Base-by-base conservation (phyloP, 2,888 invertebrate species). In the Macropis europaea region DNA sequence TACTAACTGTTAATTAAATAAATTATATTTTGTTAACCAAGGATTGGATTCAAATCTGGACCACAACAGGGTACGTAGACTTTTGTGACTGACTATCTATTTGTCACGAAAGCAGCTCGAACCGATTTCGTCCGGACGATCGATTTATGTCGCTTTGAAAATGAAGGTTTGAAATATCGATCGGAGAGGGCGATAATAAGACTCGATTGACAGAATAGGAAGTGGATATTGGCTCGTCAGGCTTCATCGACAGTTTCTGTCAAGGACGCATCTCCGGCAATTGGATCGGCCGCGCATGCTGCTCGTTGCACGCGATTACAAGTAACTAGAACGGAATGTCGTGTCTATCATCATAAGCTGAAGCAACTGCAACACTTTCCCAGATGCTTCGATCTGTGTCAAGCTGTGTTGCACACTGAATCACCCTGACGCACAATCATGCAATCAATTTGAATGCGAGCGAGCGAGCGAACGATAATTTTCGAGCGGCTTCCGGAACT, bases 241-340 rank as follows among this genome's bases (percentile, higher is more conserved):
- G 34, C 13, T 47, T 13, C 30, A 43, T 54, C 32, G 40, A 52
- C 24, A 60, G 38, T 42, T 57, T 43, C 28, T 40, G 53, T n/a
- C n/a, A n/a, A n/a, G n/a, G n/a, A n/a, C n/a, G 34, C 17, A 28
- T 30, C 28, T 42, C 13, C 22, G 34, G 43, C 56, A 62, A 45
- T 38, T 9, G 28, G 32, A 57, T 38, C 24, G 32, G n/a, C n/a
- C 40, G 32, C 28, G 43, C 17, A 24, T 4, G 11, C 36, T 42
- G 19, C 22, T 19, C 47, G 45, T 45, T 24, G 15, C 40, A 24
- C 19, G 17, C 19, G 48, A 42, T 62, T 48, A 47, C 26, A 28
- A 59, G 30, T 45, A 75, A 73, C 48, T 71, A 64, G 62, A 54
- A 63, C 69, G 42, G 67, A 67, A 61, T 74, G 56, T 60, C 43